Conservation (phyloP, 2,797 vertebrate species). For the Channa striata region DNA sequence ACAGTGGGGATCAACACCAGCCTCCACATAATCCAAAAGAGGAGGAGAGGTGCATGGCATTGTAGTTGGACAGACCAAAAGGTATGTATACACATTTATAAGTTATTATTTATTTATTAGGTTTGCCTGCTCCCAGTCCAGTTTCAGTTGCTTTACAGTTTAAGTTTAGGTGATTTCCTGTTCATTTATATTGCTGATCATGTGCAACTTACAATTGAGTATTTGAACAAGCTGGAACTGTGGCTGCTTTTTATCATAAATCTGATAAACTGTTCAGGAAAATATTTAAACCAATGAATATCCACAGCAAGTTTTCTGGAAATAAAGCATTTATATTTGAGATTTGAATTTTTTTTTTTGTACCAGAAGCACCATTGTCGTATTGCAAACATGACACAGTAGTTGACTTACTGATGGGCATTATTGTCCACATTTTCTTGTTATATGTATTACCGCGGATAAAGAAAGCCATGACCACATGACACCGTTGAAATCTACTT, state of each 20-base stretch:
- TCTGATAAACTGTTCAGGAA: background rate
- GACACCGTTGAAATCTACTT: slow-evolving; percentile 53
- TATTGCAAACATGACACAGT: no score
- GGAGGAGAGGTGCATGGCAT: no score
- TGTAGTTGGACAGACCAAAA: no score
- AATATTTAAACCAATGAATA: background rate
- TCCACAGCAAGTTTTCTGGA: background rate
- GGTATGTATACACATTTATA: no score
- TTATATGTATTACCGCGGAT: background rate
- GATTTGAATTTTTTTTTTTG: no score
- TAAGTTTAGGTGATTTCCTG: background rate
- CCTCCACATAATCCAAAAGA: no score
- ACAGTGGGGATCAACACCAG: no score
- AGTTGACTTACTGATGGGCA: background rate
- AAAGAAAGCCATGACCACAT: slow-evolving; percentile 20
- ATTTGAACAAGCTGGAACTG: background rate
- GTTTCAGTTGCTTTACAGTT: background rate
- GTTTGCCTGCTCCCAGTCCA: no score
- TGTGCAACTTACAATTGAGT: background rate
- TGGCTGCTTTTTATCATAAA: no score
- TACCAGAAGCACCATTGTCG: no score
- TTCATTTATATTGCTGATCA: background rate
- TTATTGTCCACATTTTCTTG: slow-evolving; percentile 2
- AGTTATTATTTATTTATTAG: no score
- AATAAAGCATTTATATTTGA: background rate